A percentile compares a stretch with the other conserved stretches of the same genome.
Conservation (phyloP, 2,888 invertebrate genomes). For the Lasioglossum leucozonium region DNA sequence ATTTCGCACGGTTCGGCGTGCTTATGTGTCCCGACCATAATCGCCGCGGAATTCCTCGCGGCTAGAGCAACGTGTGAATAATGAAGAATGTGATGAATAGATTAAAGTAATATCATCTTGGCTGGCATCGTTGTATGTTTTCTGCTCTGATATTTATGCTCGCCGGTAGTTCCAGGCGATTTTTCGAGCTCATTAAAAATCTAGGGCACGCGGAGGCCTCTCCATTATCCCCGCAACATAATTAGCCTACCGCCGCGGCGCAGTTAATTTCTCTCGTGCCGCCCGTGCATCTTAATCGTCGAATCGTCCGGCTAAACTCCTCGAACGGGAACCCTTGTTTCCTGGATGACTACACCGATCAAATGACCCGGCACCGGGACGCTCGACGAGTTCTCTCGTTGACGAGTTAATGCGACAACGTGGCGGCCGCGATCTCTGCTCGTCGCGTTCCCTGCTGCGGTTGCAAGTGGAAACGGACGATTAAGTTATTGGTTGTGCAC, state of each 20-base stretch:
- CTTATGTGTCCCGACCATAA: neutral
- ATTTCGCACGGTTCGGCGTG: neutral
- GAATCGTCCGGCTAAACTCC: neutral
- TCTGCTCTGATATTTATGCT: conserved; percentile 61
- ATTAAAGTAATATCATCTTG: conserved; percentile 56
- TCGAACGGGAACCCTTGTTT: neutral
- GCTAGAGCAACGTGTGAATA: conserved; percentile 34
- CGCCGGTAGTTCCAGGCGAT: conserved; percentile 35
- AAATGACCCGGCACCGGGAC: neutral
- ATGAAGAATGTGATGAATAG: conserved; percentile 37
- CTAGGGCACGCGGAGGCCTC: conserved; percentile 45
- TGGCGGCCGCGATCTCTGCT: neutral
- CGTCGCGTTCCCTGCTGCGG: neutral
- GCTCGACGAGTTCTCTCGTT: neutral
- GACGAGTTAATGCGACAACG: neutral
- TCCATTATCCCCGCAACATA: conserved; percentile 22
- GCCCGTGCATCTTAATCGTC: neutral
- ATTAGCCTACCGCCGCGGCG: conserved; percentile 43
- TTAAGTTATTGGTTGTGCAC: neutral
- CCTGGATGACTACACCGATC: conserved; percentile 1
- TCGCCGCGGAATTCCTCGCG: conserved; percentile 34
- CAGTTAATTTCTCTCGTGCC: conserved; percentile 18
- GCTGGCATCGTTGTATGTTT: conserved; percentile 32
- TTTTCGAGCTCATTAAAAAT: conserved; percentile 61
- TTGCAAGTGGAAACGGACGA: neutral